These are phyloP conservation scores for Ciconia boyciana DNA, from an alignment of 2,113 vertebrate species.

Conservation along the genomic window DNA sequence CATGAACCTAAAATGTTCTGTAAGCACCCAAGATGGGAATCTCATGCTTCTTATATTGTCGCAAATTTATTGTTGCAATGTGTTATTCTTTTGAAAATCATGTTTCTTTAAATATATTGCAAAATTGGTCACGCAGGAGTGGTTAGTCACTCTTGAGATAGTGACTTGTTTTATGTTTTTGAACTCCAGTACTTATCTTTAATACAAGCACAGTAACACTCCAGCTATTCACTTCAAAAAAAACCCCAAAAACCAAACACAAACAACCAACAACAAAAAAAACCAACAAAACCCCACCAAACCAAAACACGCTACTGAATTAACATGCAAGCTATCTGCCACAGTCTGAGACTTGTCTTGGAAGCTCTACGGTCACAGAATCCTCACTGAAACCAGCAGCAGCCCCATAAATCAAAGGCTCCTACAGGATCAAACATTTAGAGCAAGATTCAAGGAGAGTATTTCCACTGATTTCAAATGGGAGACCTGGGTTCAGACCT, in stretches of 20 bases:
- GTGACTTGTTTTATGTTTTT: background rate
- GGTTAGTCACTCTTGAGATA: background rate
- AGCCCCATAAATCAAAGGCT: background rate
- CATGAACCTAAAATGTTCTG: background rate
- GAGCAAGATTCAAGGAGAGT: background rate
- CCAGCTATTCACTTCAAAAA: background rate
- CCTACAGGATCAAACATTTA: background rate
- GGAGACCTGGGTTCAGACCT: background rate
- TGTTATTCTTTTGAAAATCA: background rate
- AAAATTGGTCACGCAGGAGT: background rate
- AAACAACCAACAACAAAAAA: background rate
- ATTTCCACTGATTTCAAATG: background rate
- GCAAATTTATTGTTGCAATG: background rate
- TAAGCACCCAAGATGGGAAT: background rate
- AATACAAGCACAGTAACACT: background rate
- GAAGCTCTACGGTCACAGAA: background rate
- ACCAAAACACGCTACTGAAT: background rate
- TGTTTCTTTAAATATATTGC: background rate
- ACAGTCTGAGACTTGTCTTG: background rate
- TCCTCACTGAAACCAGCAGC: background rate
- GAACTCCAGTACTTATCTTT: background rate
- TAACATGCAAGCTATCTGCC: background rate
- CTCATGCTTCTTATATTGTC: rapidly evolving
- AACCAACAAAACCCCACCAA: background rate
- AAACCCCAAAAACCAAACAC: background rate